These are phyloP conservation scores for Caenorhabditis sulstoni DNA, from an alignment of 2,888 invertebrate genomes.

Conservation along the genomic window DNA sequence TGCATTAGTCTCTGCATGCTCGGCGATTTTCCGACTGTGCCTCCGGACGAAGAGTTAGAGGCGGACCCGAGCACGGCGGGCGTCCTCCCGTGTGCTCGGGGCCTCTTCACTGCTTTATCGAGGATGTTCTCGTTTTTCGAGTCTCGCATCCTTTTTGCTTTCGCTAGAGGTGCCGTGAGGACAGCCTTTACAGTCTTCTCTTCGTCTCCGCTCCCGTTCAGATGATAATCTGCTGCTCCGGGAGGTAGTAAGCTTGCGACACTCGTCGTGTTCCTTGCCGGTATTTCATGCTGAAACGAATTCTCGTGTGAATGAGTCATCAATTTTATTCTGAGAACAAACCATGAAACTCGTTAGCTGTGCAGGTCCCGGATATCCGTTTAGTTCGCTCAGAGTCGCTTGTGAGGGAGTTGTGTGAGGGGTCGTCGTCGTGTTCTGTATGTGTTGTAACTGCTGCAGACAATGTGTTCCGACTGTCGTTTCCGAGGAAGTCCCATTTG, in stretches of 20 bases:
- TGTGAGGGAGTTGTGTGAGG: not conserved
- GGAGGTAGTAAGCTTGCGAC: slow-evolving; percentile 48
- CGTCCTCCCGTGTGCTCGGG: slow-evolving; percentile 32
- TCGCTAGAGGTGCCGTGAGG: slow-evolving; percentile 47
- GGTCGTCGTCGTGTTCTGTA: slow-evolving; percentile 16
- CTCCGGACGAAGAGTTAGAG: slow-evolving; percentile 23
- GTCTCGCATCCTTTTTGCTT: slow-evolving; percentile 51
- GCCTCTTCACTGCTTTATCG: slow-evolving; percentile 39
- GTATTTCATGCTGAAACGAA: slow-evolving; percentile 48
- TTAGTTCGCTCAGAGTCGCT: slow-evolving; percentile 8
- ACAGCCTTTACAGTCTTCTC: slow-evolving; percentile 64
- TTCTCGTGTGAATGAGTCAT: too few species aligned
- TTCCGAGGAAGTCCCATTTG: slow-evolving; percentile 44
- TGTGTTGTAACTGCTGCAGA: slow-evolving; percentile 50
- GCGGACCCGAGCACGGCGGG: slow-evolving; percentile 30
- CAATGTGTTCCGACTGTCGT: slow-evolving; percentile 47
- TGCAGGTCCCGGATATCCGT: slow-evolving; percentile 33
- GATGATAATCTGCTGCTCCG: slow-evolving; percentile 50
- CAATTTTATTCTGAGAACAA: not conserved
- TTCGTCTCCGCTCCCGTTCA: slow-evolving; percentile 58
- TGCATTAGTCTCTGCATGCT: slow-evolving; percentile 62
- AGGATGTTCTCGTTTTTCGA: slow-evolving; percentile 34
- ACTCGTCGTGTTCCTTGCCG: slow-evolving; percentile 47
- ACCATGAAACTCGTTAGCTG: slow-evolving; percentile 45
- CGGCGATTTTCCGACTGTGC: slow-evolving; percentile 47